Conservation (phyloP, 1,140 invertebrate genomes). For the Pentalonia nigronervosa region DNA sequence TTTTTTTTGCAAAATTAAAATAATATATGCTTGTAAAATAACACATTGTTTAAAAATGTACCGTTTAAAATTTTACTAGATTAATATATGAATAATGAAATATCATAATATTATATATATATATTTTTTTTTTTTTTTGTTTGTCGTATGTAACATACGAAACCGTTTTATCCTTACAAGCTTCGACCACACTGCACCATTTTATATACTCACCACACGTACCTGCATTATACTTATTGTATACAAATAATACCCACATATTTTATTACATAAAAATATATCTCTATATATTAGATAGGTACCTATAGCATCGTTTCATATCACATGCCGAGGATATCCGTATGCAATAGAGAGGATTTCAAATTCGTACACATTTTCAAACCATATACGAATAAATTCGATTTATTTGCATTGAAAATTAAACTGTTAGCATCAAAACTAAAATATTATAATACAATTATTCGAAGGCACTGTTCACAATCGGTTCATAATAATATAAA, state of each 20-base stretch:
- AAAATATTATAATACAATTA: not conserved
- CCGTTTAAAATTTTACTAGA: not conserved
- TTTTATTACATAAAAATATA: not conserved
- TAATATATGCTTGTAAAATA: conserved; percentile 5
- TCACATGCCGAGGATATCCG: not conserved
- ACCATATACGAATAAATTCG: not conserved
- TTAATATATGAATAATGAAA: not conserved
- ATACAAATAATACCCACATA: not conserved
- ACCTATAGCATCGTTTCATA: not conserved
- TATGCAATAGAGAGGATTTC: not conserved
- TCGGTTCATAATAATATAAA: not conserved
- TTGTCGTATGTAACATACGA: conserved; percentile 1
- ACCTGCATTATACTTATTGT: not conserved
- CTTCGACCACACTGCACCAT: not conserved
- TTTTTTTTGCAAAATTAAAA: conserved; percentile 6
- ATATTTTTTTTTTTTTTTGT: not conserved
- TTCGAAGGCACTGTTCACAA: not conserved
- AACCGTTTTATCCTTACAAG: not conserved
- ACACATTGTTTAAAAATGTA: not conserved
- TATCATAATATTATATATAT: not conserved
- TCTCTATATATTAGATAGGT: not conserved
- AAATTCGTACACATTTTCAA: not conserved
- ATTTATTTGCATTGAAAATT: not conserved
- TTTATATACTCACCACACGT: not conserved
- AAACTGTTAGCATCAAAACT: not conserved